Evolutionary conservation across 2,113 vertebrate species (phyloP).

Genomic region (Pelecanoides urinatrix): DNA sequence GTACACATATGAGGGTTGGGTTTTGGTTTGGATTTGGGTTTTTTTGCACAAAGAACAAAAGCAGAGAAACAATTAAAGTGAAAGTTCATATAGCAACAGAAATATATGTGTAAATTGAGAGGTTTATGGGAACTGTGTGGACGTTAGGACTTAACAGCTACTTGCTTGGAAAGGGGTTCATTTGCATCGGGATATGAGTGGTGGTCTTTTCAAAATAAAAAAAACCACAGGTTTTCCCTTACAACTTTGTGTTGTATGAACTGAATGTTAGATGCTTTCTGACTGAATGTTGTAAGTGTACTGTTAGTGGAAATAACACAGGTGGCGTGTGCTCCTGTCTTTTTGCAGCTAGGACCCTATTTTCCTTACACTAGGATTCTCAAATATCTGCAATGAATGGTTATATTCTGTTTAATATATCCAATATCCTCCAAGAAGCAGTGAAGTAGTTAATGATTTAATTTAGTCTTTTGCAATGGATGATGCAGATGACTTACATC

Average conservation of each 20-base stretch:
- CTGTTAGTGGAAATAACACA: not conserved
- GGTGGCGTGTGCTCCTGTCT: not conserved
- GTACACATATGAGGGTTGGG: accelerated
- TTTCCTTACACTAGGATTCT: not conserved
- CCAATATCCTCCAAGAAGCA: not conserved
- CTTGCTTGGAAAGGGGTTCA: not conserved
- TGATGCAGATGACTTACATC: not conserved
- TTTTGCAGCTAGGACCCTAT: not conserved
- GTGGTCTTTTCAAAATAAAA: not conserved
- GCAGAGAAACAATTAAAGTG: not conserved
- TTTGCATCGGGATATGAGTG: not conserved
- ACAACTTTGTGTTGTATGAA: not conserved
- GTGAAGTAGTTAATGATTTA: not conserved
- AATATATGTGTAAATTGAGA: not conserved
- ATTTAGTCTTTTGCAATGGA: not conserved
- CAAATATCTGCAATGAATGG: not conserved
- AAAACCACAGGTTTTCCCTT: not conserved
- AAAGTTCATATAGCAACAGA: not conserved
- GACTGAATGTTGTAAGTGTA: not conserved
- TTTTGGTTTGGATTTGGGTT: not conserved
- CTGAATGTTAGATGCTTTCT: not conserved
- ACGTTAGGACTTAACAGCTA: not conserved
- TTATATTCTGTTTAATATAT: not conserved
- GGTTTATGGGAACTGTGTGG: not conserved
- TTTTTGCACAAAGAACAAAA: not conserved